A percentile compares a stretch with the other conserved stretches of the same genome.
Evolutionary conservation across 2,113 vertebrate species (phyloP).

Genomic region (Mormoops blainvillei): DNA sequence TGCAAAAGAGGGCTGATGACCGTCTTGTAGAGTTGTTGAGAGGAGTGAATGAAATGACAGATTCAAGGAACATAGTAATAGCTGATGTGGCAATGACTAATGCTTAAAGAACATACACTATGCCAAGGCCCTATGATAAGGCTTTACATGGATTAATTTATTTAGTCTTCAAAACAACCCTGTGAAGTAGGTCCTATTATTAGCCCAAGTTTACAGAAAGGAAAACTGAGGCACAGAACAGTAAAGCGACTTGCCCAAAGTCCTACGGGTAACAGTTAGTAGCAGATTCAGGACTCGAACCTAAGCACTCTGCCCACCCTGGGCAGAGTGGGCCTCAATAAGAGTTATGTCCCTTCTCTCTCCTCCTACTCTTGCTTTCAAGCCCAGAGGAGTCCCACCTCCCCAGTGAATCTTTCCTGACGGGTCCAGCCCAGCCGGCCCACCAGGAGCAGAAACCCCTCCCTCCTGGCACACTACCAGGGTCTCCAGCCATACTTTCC

Average conservation of each 20-base stretch:
- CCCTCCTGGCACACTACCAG: not conserved
- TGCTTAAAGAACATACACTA: not conserved
- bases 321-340: not conserved
- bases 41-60: not conserved
- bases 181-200: not conserved
- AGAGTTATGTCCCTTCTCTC: not conserved
- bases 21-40: not conserved
- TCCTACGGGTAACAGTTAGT: not conserved
- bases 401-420: not conserved
- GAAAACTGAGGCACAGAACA: not conserved
- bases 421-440: not conserved
- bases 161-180: not conserved
- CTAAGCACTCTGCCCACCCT: not conserved
- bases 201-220: not conserved
- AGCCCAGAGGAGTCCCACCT: not conserved
- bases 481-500: not conserved
- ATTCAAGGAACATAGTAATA: not conserved
- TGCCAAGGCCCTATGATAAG: not conserved
- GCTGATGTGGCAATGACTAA: not conserved
- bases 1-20: not conserved
- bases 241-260: not conserved
- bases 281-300: not conserved
- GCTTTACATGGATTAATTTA: not conserved
- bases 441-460: not conserved
- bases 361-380: not conserved